These are phyloP conservation scores for pig (Sus scrofa) DNA, from an alignment of 2,113 vertebrate species.

Conservation along the genomic window T2T-Sscrofa CM000824.6:231922001-231922500, in stretches of 20 bases:
- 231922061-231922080: too few species aligned
- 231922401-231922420: not conserved
- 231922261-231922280: not conserved
- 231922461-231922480: not conserved
- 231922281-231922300: not conserved
- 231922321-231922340: not conserved
- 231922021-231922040: not conserved
- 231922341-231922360: not conserved
- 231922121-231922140: too few species aligned
- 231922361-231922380: not conserved
- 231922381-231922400: not conserved
- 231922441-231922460: not conserved
- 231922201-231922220: too few species aligned
- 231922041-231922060: rapidly evolving
- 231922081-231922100: too few species aligned
- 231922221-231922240: too few species aligned
- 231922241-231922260: rapidly evolving
- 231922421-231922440: not conserved
- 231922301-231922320: not conserved
- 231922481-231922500: not conserved
- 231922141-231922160: too few species aligned
- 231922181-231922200: too few species aligned
- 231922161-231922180: too few species aligned
- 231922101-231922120: too few species aligned
- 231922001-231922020: rapidly evolving